phyloP scores from a whole-genome alignment of 2,888 invertebrate genomes.

The Drosophila nr. perissopoda region DNA sequence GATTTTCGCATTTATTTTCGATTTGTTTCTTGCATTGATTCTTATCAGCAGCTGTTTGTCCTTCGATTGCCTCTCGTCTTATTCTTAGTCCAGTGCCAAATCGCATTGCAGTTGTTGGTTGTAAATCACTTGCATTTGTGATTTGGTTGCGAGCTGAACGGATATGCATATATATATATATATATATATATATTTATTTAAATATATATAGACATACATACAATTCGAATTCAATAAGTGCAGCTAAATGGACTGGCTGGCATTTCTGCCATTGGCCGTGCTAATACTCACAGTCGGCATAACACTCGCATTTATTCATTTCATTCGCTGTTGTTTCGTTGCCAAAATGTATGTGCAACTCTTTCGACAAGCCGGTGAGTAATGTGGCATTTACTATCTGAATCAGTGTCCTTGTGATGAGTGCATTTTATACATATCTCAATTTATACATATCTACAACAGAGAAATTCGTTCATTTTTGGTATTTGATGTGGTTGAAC shows the following conservation, averaged over 20 bases:
- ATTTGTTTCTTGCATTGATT: constrained; percentile 16
- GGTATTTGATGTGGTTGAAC: not conserved
- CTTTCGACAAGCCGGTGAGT: constrained; percentile 50
- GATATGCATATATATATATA: not conserved
- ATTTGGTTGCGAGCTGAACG: constrained; percentile 40
- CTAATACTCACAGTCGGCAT: constrained; percentile 23
- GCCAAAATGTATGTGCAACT: constrained; percentile 44
- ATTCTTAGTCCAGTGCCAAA: not conserved
- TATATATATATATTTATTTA: not conserved
- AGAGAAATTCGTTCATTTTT: not conserved
- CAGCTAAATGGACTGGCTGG: constrained; percentile 42
- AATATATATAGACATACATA: not conserved
- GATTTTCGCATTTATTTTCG: constrained; percentile 18
- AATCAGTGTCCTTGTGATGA: not conserved
- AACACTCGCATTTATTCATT: constrained; percentile 35
- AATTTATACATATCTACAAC: not conserved
- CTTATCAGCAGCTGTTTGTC: constrained; percentile 16
- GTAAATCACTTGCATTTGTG: constrained; percentile 50
- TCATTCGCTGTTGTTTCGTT: constrained; percentile 51
- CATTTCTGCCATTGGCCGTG: constrained; percentile 44
- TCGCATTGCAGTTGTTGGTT: constrained; percentile 8
- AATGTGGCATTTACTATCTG: not conserved
- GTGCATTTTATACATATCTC: not conserved
- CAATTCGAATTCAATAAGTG: constrained; percentile 16
- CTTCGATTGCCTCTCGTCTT: not conserved